Evolutionary conservation across 2,113 vertebrate genomes (phyloP), one percentile per base, ranked within the genome.

Genomic region (Bubo bubo): DNA sequence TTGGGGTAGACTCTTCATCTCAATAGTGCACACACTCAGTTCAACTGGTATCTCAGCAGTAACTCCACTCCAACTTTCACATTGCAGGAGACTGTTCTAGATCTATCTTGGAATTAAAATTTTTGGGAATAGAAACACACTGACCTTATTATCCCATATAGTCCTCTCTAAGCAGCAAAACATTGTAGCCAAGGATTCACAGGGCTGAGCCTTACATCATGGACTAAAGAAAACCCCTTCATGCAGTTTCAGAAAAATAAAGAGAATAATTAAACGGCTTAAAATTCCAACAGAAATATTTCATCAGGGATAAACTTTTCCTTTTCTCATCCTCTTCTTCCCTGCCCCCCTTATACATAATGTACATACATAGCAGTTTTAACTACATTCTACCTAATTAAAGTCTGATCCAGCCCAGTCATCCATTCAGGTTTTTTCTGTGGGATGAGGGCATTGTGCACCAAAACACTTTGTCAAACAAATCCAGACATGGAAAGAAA

Each of bases 331-430:
- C 9, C 47, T 41, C 45, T 64, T 71, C 27, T 39, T 5, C 45
- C 63, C 15, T 11, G 4, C 20, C 9, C 6, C 20, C 53, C 24
- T 64, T 8, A 22, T 1, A 59, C 6, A 30, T 6, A 10, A 63
- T 8, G 8, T 12, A 74, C 1, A 1, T 18, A 43, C 3, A 19
- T 0, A 53, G 15, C 5, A 73, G 34, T 30, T 80, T 64, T 23
- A 87, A 67, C 15, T 24, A 64, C 14, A 27, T 43, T 56, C 10
- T 43, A 55, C 17, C 56, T 12, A n/a, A 56, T 15, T 24, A 1
- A 59, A 62, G 26, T 18, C 49, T 7, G 14, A 73, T 24, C 34
- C 27, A 79, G 39, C 22, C 37, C 30, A 30, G 27, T 6, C 30
- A 88, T 0, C 32, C 34, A 4, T 5, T 56, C 39, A 70, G 14